A percentile compares a stretch with the other conserved stretches of the same genome.
These are phyloP conservation scores for Ctenosaura bakeri DNA, from an alignment of 2,797 vertebrate genomes.

Conservation along the genomic window DNA sequence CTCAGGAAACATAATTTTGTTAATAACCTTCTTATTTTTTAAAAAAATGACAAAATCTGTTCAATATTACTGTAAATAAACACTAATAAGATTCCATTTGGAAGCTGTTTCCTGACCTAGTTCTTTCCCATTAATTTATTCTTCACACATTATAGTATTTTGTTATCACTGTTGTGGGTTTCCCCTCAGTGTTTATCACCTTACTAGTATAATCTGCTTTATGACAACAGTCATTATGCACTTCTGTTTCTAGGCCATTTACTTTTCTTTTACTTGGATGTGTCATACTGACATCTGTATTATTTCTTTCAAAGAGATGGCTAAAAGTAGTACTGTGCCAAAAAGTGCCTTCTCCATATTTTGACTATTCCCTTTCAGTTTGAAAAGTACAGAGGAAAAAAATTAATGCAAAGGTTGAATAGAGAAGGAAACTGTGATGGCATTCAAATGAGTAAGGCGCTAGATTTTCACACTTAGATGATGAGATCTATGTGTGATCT, in stretches of 20 bases:
- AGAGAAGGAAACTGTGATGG: background rate
- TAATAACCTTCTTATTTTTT: slow-evolving; percentile 38
- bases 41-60: background rate
- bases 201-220: slow-evolving; percentile 1
- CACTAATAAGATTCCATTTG: background rate
- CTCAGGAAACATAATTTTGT: slow-evolving; percentile 45
- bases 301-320: background rate
- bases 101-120: slow-evolving; percentile 34
- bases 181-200: slow-evolving; percentile 31
- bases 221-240: slow-evolving; percentile 21
- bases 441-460: background rate
- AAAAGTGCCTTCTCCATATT: background rate
- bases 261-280: background rate
- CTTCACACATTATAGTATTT: slow-evolving; percentile 7
- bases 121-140: slow-evolving; percentile 55
- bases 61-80: slow-evolving; percentile 53
- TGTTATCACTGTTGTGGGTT: background rate
- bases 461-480: background rate
- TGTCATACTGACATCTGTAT: background rate
- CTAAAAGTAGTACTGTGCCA: background rate
- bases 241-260: slow-evolving; percentile 7
- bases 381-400: background rate
- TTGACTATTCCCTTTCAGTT: background rate
- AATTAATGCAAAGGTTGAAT: background rate
- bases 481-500: background rate